Evolutionary conservation across 2,888 invertebrate genomes (phyloP), one percentile per base, ranked within the genome.

Genomic region (Clistopyga incitator): DNA sequence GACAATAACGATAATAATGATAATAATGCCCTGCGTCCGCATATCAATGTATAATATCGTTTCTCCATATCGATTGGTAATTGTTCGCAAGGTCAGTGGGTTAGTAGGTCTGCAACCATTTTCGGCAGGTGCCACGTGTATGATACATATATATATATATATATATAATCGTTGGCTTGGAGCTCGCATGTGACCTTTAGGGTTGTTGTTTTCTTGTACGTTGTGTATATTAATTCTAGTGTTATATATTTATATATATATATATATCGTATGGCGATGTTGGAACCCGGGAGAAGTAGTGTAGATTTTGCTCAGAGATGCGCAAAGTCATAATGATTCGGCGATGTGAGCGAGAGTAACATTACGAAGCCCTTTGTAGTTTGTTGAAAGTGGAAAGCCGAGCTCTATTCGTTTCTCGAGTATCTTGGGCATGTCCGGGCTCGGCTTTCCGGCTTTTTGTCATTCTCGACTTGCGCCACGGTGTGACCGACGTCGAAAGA

Each of bases 401-500:
- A 56, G 56, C 56, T 56, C 56, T 23, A 15, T 23, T 54, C 0
- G 3, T 29, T 29, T 23, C 13, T n/a, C 2, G n/a, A 61, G 34
- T 61, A 3, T 59, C 13, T 59, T 29, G 25, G 6, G 3, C 18
- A 20, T 75, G 34, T 61, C 34, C 34, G 38, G 61, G 18, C 76
- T 74, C 52, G 74, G 59, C 68, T 82, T 78, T 74, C 61, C 64
- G 23, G 61, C 38, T 38, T 78, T 74, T 74, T 56, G 68, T 45
- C 38, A 20, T 68, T 61, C 61, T n/a, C 20, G 11, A 78, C 45
- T 64, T 78, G 59, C 67, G 52, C 72, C 72, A 82, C 29, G 74
- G 54, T 78, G 54, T 78, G 70, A 75, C 64, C 34, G 52, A 78
- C 47, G 68, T 47, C 18, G 78, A 68, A 78, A 82, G 78, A 82